Percentiles rank a stretch among this genome's conserved stretches.
phyloP scores from a whole-genome alignment of 1,140 invertebrate species.

The Lasaia peninsularis region DNA sequence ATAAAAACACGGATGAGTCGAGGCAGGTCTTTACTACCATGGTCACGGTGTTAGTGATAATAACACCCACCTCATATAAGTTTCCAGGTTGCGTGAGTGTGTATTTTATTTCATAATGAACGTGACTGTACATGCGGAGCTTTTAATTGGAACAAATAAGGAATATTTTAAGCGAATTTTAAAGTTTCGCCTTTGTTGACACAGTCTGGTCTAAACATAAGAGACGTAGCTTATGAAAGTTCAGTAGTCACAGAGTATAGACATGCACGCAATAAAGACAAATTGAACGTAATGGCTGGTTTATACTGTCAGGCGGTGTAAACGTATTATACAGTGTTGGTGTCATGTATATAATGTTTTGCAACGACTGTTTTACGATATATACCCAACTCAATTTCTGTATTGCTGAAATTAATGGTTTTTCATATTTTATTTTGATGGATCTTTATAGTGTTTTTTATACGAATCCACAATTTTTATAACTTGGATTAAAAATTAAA shows the following conservation, averaged over 20 bases:
- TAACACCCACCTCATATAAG: no score
- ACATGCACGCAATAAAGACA: slow-evolving; percentile 6
- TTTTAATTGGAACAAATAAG: no score
- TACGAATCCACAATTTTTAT: no score
- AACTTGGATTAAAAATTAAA: no score
- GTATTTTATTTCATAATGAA: no score
- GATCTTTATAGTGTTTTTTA: background rate
- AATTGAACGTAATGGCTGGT: slow-evolving; percentile 6
- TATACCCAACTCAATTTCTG: background rate
- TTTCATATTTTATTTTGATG: background rate
- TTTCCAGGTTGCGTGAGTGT: no score
- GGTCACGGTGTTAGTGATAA: no score
- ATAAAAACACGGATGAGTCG: no score
- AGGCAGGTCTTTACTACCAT: no score
- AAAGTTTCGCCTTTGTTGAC: no score
- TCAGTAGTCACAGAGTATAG: background rate
- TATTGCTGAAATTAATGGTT: background rate
- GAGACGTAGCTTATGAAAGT: background rate
- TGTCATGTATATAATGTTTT: slow-evolving; percentile 1
- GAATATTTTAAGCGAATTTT: no score
- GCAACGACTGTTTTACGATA: background rate
- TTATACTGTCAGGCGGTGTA: background rate
- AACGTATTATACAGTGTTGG: slow-evolving; percentile 1
- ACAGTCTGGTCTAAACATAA: background rate
- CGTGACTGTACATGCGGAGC: no score